phyloP scores from a whole-genome alignment of 1,140 invertebrate genomes.

The Pomacea maculata region DNA sequence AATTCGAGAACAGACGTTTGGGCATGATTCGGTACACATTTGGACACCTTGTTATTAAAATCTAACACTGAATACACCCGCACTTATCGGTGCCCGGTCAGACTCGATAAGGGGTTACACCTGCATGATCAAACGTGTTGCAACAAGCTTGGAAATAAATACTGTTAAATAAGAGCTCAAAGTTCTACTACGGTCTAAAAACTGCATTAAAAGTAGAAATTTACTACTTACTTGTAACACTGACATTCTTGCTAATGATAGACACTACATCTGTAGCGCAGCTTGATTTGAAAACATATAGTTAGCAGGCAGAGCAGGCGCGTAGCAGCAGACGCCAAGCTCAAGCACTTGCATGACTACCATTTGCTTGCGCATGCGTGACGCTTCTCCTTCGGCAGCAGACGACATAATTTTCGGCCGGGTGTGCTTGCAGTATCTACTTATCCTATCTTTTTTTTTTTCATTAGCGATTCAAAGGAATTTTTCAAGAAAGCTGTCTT shows the following conservation, averaged over 20 bases:
- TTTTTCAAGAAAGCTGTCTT: neutral
- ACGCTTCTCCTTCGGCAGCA: neutral
- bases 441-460: neutral
- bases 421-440: neutral
- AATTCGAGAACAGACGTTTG: no score
- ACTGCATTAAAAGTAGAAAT: neutral
- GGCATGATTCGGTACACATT: no score
- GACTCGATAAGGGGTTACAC: neutral
- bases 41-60: no score
- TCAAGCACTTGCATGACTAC: constrained; percentile 22
- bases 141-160: neutral
- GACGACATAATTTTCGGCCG: neutral
- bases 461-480: neutral
- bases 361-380: constrained; percentile 19
- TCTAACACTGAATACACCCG: neutral
- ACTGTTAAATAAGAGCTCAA: neutral
- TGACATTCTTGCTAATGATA: constrained; percentile 31
- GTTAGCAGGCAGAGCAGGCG: neutral
- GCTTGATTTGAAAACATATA: neutral
- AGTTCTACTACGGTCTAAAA: neutral
- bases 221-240: constrained; percentile 41
- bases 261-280: constrained; percentile 12
- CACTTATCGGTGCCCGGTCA: neutral
- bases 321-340: constrained; percentile 30
- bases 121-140: neutral